These are phyloP conservation scores for Drosophila eugracilis DNA, from an alignment of 1,140 invertebrate genomes.

Conservation along the genomic window DNA sequence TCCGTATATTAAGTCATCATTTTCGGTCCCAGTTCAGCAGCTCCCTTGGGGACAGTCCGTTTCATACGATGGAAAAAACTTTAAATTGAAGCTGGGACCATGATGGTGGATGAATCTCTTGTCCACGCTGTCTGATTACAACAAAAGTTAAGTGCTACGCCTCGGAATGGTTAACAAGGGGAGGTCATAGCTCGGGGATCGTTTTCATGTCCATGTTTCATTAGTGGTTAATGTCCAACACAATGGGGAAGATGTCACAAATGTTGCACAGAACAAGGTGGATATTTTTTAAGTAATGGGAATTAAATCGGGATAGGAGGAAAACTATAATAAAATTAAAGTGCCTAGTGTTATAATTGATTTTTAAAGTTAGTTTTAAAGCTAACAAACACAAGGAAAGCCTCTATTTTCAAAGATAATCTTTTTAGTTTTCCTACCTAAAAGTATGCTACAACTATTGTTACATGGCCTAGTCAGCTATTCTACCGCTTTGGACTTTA, in stretches of 20 bases:
- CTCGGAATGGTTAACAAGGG: slow-evolving; percentile 3
- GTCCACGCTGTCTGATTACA: slow-evolving; percentile 33
- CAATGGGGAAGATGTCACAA: slow-evolving; percentile 1
- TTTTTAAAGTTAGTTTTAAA: no score
- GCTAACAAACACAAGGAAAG: no score
- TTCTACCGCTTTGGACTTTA: no score
- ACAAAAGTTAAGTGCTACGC: slow-evolving; percentile 39
- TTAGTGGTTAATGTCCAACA: slow-evolving; percentile 51
- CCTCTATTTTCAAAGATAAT: no score
- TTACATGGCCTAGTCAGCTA: no score
- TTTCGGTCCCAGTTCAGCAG: slow-evolving; percentile 42
- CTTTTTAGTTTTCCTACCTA: neutral
- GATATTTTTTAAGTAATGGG: neutral
- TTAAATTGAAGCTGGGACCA: slow-evolving; percentile 50
- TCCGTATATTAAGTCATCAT: slow-evolving; percentile 78
- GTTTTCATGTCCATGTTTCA: slow-evolving; percentile 39
- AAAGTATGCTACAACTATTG: neutral
- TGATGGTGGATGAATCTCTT: slow-evolving; percentile 5
- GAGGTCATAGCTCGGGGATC: slow-evolving; percentile 4
- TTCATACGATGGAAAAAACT: slow-evolving; percentile 37
- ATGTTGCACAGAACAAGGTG: neutral
- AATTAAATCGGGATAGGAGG: neutral
- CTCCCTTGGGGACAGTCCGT: slow-evolving; percentile 32
- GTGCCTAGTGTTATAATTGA: no score
- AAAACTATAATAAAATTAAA: neutral